These are phyloP conservation scores for Araneus ventricosus DNA, from an alignment of 1,140 invertebrate genomes.

Conservation along the genomic window DNA sequence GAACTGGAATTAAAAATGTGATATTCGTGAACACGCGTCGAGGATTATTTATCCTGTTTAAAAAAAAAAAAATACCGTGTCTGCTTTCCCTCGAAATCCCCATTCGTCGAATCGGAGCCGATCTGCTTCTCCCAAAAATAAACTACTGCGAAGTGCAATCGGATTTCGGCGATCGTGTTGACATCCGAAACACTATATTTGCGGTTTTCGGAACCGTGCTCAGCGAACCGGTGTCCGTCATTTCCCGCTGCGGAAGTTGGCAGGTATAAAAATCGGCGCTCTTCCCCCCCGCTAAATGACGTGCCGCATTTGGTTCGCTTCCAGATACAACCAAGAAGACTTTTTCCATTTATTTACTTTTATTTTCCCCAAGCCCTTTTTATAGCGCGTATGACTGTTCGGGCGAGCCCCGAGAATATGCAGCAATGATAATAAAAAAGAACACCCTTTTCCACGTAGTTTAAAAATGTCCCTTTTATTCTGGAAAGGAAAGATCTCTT, in stretches of 20 bases:
- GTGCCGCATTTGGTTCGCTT: background rate
- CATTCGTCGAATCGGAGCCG: background rate
- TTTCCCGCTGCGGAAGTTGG: constrained; percentile 11
- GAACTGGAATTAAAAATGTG: too few relatives aligned
- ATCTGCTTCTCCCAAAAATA: background rate
- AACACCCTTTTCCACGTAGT: constrained; percentile 11
- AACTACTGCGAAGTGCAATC: background rate
- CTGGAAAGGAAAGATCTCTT: background rate
- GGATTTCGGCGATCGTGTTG: background rate
- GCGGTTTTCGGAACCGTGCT: constrained; percentile 14
- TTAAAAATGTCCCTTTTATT: constrained; percentile 23
- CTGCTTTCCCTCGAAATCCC: too few relatives aligned
- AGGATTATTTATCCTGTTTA: too few relatives aligned
- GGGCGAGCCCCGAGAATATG: background rate
- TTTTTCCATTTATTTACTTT: background rate
- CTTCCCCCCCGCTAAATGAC: background rate
- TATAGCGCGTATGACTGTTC: constrained; percentile 1
- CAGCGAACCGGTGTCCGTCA: background rate
- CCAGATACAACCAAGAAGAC: too few relatives aligned
- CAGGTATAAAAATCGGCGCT: background rate
- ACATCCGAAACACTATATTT: constrained; percentile 15
- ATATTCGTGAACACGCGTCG: too few relatives aligned
- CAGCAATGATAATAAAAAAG: background rate
- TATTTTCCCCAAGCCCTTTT: background rate
- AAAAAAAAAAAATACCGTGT: too few relatives aligned